Base-by-base conservation (phyloP, 2,797 vertebrate genomes). In the Microctenopoma lineatum region DNA sequence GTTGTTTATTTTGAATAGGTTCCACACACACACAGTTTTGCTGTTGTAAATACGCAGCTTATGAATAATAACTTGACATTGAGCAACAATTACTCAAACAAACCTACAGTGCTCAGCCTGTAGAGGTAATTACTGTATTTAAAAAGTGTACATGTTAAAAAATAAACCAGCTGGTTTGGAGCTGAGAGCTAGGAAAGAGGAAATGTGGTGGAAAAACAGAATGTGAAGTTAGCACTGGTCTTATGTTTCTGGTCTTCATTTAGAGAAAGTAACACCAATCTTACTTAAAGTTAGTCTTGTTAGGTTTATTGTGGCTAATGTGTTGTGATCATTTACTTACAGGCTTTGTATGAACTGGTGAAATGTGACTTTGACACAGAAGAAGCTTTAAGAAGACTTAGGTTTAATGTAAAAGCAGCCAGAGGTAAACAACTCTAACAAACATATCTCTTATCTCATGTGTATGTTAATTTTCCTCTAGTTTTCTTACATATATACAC, bases 291-390 rank as follows among this genome's bases (percentile, higher is more conserved):
- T 59, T 0, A 36, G 13, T 21, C 21, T 21, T 21, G 21, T 2
- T 0, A 25, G 25, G 3, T 15, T 1, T 39, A 36, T 34, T 11
- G 41, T 42, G n/a, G 9, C 9, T 36, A 34, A 75, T 59, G 18
- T 16, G 57, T n/a, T 5, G 21, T 1, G 4, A 13, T 39, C 1
- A 0, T 81, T 38, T 81, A 39, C 38, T 81, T 75, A 5, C 71
- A 99, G 98, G 98, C 98, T 0, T 90, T 99, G 16, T 99, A 97
- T 87, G 97, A 99, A 77, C 93, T 99, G 69, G 97, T 99, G 59
- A 98, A 98, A 85, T 99, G 98, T 92, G 96, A 94, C 87, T 99
- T 98, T 92, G 95, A 99, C 83, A 94, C 95, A 57, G 97, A 99
- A 73, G 97, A 99, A 89, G 98, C 98, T 79, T 90, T 99, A 59